Percentiles rank a stretch among this genome's conserved stretches.
phyloP scores from a whole-genome alignment of 1,140 invertebrate species.

The Argopecten irradians region DNA sequence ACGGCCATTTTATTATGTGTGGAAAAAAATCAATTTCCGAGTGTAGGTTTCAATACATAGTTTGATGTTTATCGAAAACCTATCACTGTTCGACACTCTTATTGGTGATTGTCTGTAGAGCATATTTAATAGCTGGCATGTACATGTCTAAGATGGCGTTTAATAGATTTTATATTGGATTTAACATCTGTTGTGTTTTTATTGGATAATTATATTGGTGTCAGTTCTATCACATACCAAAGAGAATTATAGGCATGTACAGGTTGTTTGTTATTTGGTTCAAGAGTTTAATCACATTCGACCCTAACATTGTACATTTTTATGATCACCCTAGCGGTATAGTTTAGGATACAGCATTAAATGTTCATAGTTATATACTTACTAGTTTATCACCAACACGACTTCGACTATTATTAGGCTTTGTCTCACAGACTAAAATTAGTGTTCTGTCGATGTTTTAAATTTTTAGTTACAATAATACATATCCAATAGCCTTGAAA shows the following conservation, averaged over 20 bases:
- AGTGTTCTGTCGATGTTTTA: no score
- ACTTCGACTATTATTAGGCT: no score
- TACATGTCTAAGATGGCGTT: not conserved
- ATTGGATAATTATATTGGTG: not conserved
- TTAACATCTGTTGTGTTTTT: not conserved
- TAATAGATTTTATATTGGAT: conserved; percentile 1
- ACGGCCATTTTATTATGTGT: not conserved
- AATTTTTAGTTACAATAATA: not conserved
- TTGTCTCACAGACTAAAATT: no score
- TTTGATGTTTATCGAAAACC: conserved; percentile 10
- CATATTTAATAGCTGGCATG: not conserved
- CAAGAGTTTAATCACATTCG: not conserved
- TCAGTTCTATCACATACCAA: not conserved
- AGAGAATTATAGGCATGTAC: not conserved
- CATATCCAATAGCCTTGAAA: not conserved
- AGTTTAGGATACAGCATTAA: no score
- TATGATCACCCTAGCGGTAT: not conserved
- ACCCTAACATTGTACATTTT: not conserved
- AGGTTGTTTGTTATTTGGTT: not conserved
- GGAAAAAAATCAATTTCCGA: not conserved
- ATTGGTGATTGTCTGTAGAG: not conserved
- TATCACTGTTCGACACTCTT: not conserved
- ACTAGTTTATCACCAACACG: no score
- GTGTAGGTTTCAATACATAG: not conserved
- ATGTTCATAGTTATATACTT: no score